A percentile compares a stretch with the other conserved stretches of the same genome.
Conservation (phyloP, 1,140 invertebrate species). For the Periplaneta americana region DNA sequence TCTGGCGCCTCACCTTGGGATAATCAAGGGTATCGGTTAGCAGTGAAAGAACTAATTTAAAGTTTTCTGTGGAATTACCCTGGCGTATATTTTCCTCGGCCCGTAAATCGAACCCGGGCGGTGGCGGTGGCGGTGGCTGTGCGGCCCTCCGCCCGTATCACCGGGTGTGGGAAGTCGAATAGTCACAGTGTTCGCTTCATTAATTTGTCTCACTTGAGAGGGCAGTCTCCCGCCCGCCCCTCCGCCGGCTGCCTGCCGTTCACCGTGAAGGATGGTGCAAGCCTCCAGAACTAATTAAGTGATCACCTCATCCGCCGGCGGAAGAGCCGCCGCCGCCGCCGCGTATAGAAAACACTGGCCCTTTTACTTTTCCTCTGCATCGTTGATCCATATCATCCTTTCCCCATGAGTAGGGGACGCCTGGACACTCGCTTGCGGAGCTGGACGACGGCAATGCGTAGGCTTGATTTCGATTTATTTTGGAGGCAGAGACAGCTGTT, state of each 20-base stretch:
- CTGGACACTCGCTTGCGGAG: too few relatives aligned
- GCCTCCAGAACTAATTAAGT: conserved; percentile 9
- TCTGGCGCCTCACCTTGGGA: too few relatives aligned
- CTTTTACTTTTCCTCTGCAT: neutral
- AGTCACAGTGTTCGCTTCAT: conserved; percentile 2
- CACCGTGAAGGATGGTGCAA: conserved; percentile 3
- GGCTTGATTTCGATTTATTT: too few relatives aligned
- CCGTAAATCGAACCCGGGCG: neutral
- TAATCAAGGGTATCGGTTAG: too few relatives aligned
- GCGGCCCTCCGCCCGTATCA: neutral
- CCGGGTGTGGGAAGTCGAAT: neutral
- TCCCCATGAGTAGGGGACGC: too few relatives aligned
- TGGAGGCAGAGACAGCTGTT: too few relatives aligned
- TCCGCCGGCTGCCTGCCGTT: neutral
- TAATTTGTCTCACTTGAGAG: conserved; percentile 11
- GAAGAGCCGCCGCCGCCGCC: neutral
- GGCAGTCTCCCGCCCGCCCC: neutral
- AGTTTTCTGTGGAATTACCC: neutral
- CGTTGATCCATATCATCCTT: neutral
- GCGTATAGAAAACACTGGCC: neutral
- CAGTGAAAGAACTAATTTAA: neutral
- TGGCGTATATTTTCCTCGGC: neutral
- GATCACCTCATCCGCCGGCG: conserved; percentile 4
- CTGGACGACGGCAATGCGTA: too few relatives aligned
- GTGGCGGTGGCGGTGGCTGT: too few relatives aligned